Conservation (phyloP, 2,797 vertebrate species). For the Linurgus olivaceus region DNA sequence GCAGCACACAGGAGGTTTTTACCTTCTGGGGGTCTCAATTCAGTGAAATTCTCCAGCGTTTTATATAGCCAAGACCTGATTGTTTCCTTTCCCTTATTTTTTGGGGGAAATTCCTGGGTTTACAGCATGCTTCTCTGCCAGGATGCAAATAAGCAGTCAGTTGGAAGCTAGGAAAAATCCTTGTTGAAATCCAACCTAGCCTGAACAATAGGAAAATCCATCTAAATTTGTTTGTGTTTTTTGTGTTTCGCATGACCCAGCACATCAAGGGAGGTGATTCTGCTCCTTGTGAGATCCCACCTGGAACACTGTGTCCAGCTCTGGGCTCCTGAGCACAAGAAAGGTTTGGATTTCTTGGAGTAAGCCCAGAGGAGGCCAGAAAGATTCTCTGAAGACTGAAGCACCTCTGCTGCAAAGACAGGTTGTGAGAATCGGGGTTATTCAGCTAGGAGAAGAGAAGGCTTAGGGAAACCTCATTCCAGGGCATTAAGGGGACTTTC, state of each 20-base stretch:
- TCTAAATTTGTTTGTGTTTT: background rate
- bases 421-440: background rate
- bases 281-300: background rate
- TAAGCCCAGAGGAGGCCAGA: background rate
- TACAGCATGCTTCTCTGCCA: background rate
- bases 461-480: background rate
- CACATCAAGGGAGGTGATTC: background rate
- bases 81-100: background rate
- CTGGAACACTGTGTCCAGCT: background rate
- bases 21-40: background rate
- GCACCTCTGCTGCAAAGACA: background rate
- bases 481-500: background rate
- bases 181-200: background rate
- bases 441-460: background rate
- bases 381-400: background rate
- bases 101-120: background rate
- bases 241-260: fast-evolving
- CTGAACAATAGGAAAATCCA: fast-evolving
- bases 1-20: background rate
- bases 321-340: background rate
- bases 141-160: background rate
- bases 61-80: background rate
- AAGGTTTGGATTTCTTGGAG: background rate
- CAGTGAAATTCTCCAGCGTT: background rate
- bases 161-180: background rate